Conservation (phyloP, 2,797 vertebrate species). For the Gobionotothen gibberifrons region DNA sequence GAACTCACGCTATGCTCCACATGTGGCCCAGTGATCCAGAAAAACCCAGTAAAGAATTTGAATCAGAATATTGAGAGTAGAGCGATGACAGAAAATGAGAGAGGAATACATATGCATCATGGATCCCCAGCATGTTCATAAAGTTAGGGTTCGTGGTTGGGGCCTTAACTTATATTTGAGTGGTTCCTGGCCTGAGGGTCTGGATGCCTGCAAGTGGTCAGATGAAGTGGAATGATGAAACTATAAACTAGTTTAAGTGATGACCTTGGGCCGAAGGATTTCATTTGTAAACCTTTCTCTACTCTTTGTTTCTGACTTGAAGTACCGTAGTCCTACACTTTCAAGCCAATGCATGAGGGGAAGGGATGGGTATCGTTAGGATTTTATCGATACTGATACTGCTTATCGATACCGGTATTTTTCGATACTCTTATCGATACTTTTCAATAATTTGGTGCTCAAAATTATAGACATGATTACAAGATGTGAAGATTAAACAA, state of each 20-base stretch:
- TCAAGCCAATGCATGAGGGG: background rate
- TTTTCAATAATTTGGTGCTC: too few relatives aligned
- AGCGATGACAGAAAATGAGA: constrained; percentile 3
- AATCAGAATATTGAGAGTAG: background rate
- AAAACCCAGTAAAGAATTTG: constrained; percentile 13
- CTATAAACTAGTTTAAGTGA: background rate
- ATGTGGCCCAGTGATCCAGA: constrained; percentile 19
- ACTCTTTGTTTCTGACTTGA: background rate
- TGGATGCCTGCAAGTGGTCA: background rate
- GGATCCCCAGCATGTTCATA: background rate
- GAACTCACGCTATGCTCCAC: background rate
- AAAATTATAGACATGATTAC: too few relatives aligned
- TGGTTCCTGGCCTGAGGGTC: background rate
- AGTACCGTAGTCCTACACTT: background rate
- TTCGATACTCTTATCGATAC: too few relatives aligned
- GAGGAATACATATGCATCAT: constrained; percentile 13
- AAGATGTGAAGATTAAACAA: too few relatives aligned
- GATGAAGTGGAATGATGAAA: background rate
- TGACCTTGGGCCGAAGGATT: background rate
- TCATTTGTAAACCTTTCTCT: background rate
- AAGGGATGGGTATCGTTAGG: too few relatives aligned
- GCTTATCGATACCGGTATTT: too few relatives aligned
- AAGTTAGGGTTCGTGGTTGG: background rate
- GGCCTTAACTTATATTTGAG: background rate
- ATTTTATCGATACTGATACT: too few relatives aligned